phyloP scores from a whole-genome alignment of 64 coral and sea anemone species.

The Montipora capricornis region DNA sequence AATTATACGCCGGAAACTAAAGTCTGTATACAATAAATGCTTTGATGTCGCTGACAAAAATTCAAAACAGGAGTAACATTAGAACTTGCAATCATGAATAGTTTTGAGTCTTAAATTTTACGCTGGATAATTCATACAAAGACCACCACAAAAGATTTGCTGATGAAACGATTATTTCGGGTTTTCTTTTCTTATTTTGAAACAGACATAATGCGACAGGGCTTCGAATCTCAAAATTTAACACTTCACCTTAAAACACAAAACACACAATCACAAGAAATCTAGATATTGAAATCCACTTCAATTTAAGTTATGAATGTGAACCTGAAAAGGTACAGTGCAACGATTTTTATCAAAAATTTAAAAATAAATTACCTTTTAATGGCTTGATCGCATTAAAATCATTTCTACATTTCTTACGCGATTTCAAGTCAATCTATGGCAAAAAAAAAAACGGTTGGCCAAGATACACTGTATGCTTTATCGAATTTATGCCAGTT shows the following conservation, averaged over 20 bases:
- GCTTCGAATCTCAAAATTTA: too few species aligned
- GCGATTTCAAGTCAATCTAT: too few species aligned
- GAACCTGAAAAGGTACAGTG: not conserved
- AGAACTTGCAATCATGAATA: slow-evolving; percentile 19
- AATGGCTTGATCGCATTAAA: too few species aligned
- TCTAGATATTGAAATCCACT: not conserved
- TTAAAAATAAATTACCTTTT: too few species aligned
- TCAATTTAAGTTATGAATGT: not conserved
- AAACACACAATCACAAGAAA: too few species aligned
- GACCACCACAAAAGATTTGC: not conserved
- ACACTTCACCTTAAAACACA: too few species aligned
- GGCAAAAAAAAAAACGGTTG: too few species aligned
- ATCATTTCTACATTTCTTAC: too few species aligned
- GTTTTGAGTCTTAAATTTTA: not conserved
- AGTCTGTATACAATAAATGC: not conserved
- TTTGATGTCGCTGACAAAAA: slow-evolving; percentile 12
- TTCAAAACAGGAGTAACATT: not conserved
- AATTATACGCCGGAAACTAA: slow-evolving; percentile 27
- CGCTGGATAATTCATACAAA: not conserved
- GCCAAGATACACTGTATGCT: too few species aligned
- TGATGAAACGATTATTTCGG: not conserved
- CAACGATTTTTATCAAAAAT: too few species aligned
- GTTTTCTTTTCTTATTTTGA: not conserved
- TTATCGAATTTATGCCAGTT: too few species aligned
- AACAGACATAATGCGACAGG: too few species aligned